Percentiles rank a stretch among this genome's conserved stretches.
Evolutionary conservation across 2,113 vertebrate genomes (phyloP).

Genomic region (Empidonax traillii): DNA sequence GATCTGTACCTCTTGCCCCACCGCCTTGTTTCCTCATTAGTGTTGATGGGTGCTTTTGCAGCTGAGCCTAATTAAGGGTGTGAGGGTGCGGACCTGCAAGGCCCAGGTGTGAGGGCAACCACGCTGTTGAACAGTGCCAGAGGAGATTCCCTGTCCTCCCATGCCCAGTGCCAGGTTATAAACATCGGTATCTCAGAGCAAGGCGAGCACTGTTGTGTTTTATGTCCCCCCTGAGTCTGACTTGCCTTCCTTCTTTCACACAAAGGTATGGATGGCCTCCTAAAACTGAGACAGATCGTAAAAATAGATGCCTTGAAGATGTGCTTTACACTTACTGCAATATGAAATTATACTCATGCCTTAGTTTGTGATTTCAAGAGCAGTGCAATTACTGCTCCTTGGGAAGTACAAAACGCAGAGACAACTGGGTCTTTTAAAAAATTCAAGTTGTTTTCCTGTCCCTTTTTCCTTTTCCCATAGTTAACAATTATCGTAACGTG

Average conservation of each 20-base stretch:
- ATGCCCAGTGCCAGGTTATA: fast-evolving
- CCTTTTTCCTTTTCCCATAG: not conserved
- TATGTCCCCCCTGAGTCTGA: not conserved
- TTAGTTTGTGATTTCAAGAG: not conserved
- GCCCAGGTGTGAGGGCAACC: not conserved
- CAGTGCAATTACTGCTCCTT: not conserved
- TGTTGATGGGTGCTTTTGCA: not conserved
- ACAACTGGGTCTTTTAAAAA: not conserved
- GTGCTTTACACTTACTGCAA: not conserved
- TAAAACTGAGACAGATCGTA: not conserved
- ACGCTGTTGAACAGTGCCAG: fast-evolving
- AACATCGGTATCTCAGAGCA: not conserved
- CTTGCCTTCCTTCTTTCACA: not conserved
- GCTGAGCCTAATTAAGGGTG: not conserved
- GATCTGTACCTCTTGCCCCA: not conserved
- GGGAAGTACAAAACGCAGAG: not conserved
- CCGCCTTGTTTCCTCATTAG: not conserved
- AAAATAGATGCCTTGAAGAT: not conserved
- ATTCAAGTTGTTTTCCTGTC: not conserved
- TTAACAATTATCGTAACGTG: not conserved
- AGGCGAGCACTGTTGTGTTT: not conserved
- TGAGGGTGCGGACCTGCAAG: fast-evolving
- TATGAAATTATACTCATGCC: not conserved
- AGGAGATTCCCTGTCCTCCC: not conserved
- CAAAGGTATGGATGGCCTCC: fast-evolving